These are phyloP conservation scores for Nixonia krombeini DNA, from an alignment of 1,140 invertebrate genomes.

Conservation along the genomic window DNA sequence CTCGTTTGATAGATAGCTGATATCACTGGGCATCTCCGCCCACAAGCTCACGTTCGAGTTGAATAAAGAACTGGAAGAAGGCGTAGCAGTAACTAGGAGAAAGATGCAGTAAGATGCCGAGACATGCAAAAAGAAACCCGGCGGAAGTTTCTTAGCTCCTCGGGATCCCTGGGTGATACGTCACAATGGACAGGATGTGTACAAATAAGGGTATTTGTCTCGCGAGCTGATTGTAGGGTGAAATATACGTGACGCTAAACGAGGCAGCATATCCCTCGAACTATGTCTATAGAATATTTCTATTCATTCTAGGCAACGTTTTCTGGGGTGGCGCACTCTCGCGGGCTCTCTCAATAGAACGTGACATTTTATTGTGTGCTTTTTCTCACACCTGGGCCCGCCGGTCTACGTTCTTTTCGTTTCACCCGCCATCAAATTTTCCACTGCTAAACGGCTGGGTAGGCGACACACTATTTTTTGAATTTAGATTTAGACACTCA, in stretches of 20 bases:
- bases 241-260: slow-evolving; percentile 67
- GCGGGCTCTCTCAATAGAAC: slow-evolving; percentile 44
- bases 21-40: slow-evolving; percentile 22
- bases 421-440: slow-evolving; percentile 20
- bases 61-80: slow-evolving; percentile 12
- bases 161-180: slow-evolving; percentile 43
- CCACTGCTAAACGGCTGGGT: slow-evolving; percentile 6
- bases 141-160: slow-evolving; percentile 41
- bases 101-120: slow-evolving; percentile 18
- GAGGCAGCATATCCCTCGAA: slow-evolving; percentile 38
- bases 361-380: slow-evolving; percentile 62
- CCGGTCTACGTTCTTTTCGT: slow-evolving; percentile 3
- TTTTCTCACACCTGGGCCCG: slow-evolving; percentile 60
- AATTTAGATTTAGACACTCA: slow-evolving; percentile 40
- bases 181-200: slow-evolving; percentile 72
- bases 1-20: slow-evolving; percentile 38
- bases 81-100: slow-evolving; percentile 14
- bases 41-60: no score
- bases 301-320: slow-evolving; percentile 56
- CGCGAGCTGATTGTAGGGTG: slow-evolving; percentile 60
- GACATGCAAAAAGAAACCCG: slow-evolving; percentile 15
- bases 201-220: slow-evolving; percentile 72
- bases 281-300: slow-evolving; percentile 47
- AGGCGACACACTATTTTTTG: slow-evolving; percentile 11
- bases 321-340: slow-evolving; percentile 42